Conservation (phyloP, 2,113 vertebrate genomes). For the Pica pica region DNA sequence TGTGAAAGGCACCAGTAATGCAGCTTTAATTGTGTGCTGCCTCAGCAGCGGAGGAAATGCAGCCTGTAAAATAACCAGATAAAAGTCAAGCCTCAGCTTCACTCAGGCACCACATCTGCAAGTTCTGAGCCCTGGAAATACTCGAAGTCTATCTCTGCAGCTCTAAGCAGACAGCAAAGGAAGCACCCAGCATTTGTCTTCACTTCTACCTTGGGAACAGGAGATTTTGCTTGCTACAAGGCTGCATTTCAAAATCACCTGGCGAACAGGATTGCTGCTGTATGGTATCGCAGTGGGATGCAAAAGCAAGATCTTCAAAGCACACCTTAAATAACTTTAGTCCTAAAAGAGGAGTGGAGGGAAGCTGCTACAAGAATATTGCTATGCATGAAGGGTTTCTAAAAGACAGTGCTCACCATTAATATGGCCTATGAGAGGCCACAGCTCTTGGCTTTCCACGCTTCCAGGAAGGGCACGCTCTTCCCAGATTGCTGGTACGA, state of each 20-base stretch:
- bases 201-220: neutral
- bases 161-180: neutral
- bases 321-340: neutral
- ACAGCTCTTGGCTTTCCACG: neutral
- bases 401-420: neutral
- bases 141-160: neutral
- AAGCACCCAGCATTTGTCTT: neutral
- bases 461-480: neutral
- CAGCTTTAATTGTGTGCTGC: neutral
- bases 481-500: neutral
- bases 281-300: neutral
- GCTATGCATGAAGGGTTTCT: neutral
- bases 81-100: neutral
- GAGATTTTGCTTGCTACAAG: neutral
- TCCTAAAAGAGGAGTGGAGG: neutral
- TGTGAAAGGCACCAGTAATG: neutral
- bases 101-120: neutral
- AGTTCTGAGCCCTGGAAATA: neutral
- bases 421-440: neutral
- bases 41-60: neutral
- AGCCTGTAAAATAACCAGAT: neutral
- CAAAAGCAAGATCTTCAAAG: conserved; percentile 45
- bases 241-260: neutral
- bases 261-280: neutral
- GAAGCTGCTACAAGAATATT: neutral